A percentile compares a stretch with the other conserved stretches of the same genome.
phyloP scores from a whole-genome alignment of 2,797 vertebrate species.

The Catharus ustulatus region DNA sequence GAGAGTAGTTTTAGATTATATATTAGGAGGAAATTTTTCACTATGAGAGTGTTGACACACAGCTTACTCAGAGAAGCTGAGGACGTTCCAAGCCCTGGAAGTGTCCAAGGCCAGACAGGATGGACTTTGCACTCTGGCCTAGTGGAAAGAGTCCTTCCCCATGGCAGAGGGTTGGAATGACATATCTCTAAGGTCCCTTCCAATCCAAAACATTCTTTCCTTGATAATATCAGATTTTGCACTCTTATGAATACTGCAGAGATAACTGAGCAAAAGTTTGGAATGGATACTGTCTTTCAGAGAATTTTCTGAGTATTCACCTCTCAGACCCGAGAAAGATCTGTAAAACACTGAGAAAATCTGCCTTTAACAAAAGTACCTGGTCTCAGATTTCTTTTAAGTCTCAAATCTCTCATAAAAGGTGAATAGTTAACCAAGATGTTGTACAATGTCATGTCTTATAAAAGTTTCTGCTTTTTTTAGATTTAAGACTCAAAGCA shows the following conservation, averaged over 20 bases:
- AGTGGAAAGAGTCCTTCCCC: background rate
- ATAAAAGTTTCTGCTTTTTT: background rate
- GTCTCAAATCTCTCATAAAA: background rate
- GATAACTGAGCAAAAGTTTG: background rate
- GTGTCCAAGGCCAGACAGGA: background rate
- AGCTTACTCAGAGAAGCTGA: background rate
- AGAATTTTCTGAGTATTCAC: background rate
- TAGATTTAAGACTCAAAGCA: background rate
- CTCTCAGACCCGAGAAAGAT: background rate
- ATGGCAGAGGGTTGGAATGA: background rate
- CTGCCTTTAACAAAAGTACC: background rate
- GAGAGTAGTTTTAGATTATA: background rate
- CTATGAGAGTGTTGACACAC: background rate
- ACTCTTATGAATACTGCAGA: background rate
- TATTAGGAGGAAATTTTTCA: background rate
- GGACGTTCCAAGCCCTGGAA: background rate
- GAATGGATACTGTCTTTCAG: background rate
- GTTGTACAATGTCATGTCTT: rapidly evolving
- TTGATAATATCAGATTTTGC: background rate
- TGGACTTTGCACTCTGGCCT: background rate
- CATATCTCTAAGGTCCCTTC: background rate
- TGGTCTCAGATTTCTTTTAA: background rate
- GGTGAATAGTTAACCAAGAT: background rate
- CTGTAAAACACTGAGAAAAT: background rate
- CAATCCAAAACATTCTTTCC: background rate